phyloP scores from a whole-genome alignment of 2,797 vertebrate species.

The Acomys russatus region DNA sequence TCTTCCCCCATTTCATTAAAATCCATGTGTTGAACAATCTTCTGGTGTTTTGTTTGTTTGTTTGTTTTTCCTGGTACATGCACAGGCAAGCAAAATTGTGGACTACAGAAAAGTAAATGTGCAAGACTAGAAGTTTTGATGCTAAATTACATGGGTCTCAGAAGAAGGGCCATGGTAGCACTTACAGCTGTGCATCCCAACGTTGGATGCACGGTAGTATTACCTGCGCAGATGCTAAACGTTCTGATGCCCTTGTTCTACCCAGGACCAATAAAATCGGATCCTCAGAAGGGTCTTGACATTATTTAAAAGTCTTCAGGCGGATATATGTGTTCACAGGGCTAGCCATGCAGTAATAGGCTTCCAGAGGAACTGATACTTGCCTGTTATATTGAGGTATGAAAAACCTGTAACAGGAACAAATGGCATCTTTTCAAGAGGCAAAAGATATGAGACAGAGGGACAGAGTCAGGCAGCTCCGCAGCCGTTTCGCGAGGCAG shows the following conservation, averaged over 20 bases:
- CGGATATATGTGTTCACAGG: not conserved
- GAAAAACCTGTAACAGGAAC: not conserved
- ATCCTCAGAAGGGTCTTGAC: not conserved
- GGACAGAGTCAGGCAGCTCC: not conserved
- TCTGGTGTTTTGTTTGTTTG: not conserved
- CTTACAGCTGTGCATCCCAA: not conserved
- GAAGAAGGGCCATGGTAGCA: not conserved
- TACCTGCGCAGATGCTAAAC: not conserved
- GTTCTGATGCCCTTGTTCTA: not conserved
- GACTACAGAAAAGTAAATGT: not conserved
- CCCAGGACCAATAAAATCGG: not conserved
- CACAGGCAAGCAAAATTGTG: conserved; percentile 40
- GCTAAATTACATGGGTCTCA: not conserved
- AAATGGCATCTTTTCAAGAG: conserved; percentile 11
- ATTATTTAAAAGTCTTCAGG: conserved; percentile 2
- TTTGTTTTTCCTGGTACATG: not conserved
- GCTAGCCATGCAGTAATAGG: not conserved
- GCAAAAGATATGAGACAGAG: conserved; percentile 1
- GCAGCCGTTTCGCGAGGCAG: not conserved
- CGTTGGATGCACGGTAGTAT: not conserved
- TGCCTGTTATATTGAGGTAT: not conserved
- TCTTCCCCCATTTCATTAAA: conserved; percentile 37
- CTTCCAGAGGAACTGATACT: not conserved
- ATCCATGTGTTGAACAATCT: not conserved
- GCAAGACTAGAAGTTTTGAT: not conserved